Evolutionary conservation across 2,888 invertebrate species (phyloP).

Genomic region (Sericinus montela): DNA sequence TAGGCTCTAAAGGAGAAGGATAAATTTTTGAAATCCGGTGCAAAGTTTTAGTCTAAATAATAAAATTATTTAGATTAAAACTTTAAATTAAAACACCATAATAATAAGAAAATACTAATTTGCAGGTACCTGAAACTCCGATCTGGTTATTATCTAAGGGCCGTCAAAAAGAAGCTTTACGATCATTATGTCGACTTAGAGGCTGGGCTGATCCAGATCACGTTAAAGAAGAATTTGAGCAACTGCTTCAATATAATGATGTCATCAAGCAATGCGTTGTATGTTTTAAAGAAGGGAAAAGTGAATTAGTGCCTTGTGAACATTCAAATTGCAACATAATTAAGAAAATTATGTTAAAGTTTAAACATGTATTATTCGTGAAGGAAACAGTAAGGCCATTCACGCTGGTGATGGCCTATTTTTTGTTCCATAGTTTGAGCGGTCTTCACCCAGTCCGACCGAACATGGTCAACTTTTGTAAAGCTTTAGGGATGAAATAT

Average conservation of each 20-base stretch:
- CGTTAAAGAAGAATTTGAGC: conserved; percentile 72
- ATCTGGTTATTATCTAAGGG: conserved; percentile 80
- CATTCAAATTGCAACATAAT: conserved; percentile 43
- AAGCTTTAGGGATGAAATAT: conserved; percentile 66
- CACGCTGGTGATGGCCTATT: conserved; percentile 69
- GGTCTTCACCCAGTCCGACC: conserved; percentile 72
- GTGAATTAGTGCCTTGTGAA: conserved; percentile 38
- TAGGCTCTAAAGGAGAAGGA: too few relatives aligned
- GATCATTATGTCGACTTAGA: conserved; percentile 74
- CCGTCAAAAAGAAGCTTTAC: conserved; percentile 71
- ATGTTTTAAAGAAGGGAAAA: conserved; percentile 49
- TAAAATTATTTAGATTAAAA: too few relatives aligned
- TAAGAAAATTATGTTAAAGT: conserved; percentile 40
- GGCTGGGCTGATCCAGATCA: conserved; percentile 75
- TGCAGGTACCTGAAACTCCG: conserved; percentile 79
- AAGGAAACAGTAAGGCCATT: conserved; percentile 77
- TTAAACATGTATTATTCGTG: conserved; percentile 59
- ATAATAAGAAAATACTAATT: conserved; percentile 5
- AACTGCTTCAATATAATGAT: conserved; percentile 65
- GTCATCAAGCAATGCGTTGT: conserved; percentile 48
- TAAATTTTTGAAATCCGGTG: too few relatives aligned
- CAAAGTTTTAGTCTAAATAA: too few relatives aligned
- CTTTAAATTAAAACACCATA: too few relatives aligned
- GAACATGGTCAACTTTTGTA: conserved; percentile 77
- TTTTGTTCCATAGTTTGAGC: conserved; percentile 73